Evolutionary conservation across 2,113 vertebrate genomes (phyloP).

Genomic region (Coturnix japonica): DNA sequence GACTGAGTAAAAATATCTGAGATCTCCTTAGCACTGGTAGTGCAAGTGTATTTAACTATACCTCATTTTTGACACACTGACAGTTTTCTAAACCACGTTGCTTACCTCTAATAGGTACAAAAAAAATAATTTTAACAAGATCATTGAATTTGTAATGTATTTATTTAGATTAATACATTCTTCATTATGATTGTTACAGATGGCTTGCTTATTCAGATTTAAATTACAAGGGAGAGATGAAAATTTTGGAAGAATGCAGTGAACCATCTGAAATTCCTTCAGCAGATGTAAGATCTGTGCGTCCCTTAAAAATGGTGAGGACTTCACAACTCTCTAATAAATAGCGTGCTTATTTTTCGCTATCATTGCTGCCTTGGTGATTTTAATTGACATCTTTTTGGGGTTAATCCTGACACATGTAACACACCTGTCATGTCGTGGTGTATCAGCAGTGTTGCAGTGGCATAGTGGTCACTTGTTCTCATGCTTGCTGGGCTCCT

Average conservation of each 20-base stretch:
- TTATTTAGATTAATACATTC: slow-evolving; percentile 5
- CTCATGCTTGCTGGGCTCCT: background rate
- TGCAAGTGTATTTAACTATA: background rate
- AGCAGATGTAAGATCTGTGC: slow-evolving; percentile 80
- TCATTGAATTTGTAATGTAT: background rate
- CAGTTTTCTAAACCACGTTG: background rate
- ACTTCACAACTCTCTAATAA: background rate
- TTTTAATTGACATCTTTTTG: background rate
- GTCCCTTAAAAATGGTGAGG: slow-evolving; percentile 85
- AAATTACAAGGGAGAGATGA: slow-evolving; percentile 83
- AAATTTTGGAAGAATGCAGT: slow-evolving; percentile 77
- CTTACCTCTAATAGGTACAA: background rate
- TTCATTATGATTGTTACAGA: slow-evolving; percentile 69
- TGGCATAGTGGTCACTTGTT: rapidly evolving
- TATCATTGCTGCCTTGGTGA: rapidly evolving
- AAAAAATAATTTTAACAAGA: background rate
- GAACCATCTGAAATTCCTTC: slow-evolving; percentile 72
- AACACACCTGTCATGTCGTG: rapidly evolving
- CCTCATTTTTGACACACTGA: background rate
- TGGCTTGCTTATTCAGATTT: slow-evolving; percentile 86
- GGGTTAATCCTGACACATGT: background rate
- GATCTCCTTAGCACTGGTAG: background rate
- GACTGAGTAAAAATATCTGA: background rate
- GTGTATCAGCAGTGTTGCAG: background rate
- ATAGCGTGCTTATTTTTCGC: background rate